Evolutionary conservation across 2,888 invertebrate species (phyloP), one percentile per base, ranked within the genome.

Genomic region (Amphipoea lucens): DNA sequence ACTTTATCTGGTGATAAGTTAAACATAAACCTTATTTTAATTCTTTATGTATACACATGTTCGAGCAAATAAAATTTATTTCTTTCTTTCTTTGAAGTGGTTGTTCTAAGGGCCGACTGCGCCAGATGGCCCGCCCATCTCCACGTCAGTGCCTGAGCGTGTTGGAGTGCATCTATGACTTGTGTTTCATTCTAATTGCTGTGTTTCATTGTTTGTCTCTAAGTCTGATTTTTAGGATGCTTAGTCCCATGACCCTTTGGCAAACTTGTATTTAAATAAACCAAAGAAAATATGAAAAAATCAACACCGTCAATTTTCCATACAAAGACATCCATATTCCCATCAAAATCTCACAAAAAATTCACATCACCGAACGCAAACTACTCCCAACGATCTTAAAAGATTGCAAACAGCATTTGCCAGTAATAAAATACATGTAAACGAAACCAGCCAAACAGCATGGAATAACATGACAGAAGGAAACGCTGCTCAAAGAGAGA

Each of bases 401-500:
- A 74, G 14, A 76, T 40, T 63, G 75, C 84, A 87, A 89, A 89
- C 69, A 85, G 65, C 69, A 85, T 86, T 84, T 87, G 70, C 82
- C 81, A 87, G 23, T 89, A 85, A 88, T 85, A 87, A 86, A 88
- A 88, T 86, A 81, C 81, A 86, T 88, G 83, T 76, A 87, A 90
- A 91, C 85, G 84, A 82, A 90, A 89, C 91, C 85, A 84, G 81
- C 75, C 85, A 89, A 88, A 91, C 90, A 88, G 90, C 90, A 90
- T 88, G 88, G 85, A 91, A 88, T 90, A 91, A 91, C 89, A 84
- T 85, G 86, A 90, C 82, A 89, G 57, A 4, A 83, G 85, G 74
- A 81, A 88, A 63, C 48, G 73, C 80, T 84, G 91, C 90, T 94
- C 93, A 94, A 93, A 94, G 94, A 89, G 86, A 80, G 51, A 36